Evolutionary conservation across 1,140 invertebrate genomes (phyloP), one percentile per base, ranked within the genome.

Genomic region (Galleria mellonella): DNA sequence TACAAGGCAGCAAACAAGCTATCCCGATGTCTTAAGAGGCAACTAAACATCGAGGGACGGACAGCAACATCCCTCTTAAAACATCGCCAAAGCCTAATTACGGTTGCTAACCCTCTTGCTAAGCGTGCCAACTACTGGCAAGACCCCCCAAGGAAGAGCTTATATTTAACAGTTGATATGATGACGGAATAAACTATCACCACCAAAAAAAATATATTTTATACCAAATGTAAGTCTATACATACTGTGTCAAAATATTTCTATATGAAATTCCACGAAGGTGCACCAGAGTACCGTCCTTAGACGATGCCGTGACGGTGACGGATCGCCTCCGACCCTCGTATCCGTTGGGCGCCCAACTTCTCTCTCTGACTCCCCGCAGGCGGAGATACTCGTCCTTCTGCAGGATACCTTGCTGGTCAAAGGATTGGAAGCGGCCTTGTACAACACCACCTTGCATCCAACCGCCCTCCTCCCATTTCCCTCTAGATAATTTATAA

Each of bases 291-390:
- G 79, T 83, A 11, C 87, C 88, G 46, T 87, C 72, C 7, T 29
- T 38, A n/a, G 77, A 70, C 0, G 66, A 35, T 3, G 77, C 82
- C 0, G 59, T 61, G 2, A 89, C 43, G 0, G 49, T 60, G 15
- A 87, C 41, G 0, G 65, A 67, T 23, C 72, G 60, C 27, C 73
- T 53, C 4, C 86, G 54, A 1, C 54, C 57, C 14, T 61, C 47
- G 29, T 67, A 54, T 0, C 45, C 55, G 4, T 49, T 48, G 0
- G 49, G 46, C 1, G 63, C 53, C 61, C 74, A 83, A 11, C 35
- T 46, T 4, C 74, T 43, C 29, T 90, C 88, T 36, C 87, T 83
- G 0, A 88, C 58, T 7, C 89, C 87, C 27, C 89, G 86, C 9
- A 89, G 53, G 32, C 78, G 84, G 6, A 91, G 51, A 33, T 68